phyloP scores from a whole-genome alignment of 2,113 vertebrate species.

The Cochlearius cochlearius region DNA sequence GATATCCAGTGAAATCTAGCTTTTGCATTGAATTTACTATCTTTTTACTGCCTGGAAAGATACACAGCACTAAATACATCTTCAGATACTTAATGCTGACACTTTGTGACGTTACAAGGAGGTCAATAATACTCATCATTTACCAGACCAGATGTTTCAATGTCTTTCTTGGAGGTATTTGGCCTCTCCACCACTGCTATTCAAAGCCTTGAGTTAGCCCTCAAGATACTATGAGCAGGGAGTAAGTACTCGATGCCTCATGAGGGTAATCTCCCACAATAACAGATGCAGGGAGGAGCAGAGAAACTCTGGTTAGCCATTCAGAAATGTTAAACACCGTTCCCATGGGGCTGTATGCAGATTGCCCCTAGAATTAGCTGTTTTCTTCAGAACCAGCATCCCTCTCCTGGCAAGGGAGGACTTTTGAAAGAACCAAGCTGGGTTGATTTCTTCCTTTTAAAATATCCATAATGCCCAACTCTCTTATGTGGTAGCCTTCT shows the following conservation, averaged over 20 bases:
- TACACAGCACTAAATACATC: background rate
- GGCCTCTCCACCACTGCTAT: background rate
- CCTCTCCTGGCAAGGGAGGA: background rate
- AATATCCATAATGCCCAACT: background rate
- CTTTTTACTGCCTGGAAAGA: background rate
- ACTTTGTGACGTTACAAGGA: background rate
- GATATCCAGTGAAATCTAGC: background rate
- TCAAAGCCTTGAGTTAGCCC: background rate
- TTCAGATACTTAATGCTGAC: background rate
- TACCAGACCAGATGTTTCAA: background rate
- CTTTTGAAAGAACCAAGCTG: background rate
- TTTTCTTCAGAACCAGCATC: background rate
- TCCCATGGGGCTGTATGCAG: background rate
- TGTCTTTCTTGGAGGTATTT: background rate
- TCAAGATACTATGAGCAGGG: background rate
- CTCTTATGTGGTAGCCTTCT: background rate
- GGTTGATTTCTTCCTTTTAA: background rate
- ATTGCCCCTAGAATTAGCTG: background rate
- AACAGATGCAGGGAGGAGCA: background rate
- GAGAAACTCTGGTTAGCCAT: background rate
- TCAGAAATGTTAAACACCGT: background rate
- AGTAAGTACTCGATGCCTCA: background rate
- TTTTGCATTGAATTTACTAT: background rate
- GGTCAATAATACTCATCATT: background rate
- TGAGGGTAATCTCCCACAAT: background rate